These are phyloP conservation scores for Meles meles DNA, from an alignment of 2,113 vertebrate genomes.

Conservation along the genomic window DNA sequence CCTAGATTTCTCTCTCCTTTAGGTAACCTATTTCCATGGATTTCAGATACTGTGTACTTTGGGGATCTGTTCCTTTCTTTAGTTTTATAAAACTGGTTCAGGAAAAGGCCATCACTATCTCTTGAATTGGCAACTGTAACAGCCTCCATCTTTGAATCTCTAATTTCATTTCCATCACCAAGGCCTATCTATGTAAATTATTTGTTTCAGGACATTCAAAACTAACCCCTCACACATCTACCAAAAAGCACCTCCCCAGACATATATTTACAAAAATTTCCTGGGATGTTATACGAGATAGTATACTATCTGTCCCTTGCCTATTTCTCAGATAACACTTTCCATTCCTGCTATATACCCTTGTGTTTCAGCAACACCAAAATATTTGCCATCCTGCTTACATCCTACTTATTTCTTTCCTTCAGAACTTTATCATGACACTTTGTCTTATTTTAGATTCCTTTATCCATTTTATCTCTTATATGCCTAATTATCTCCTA, in stretches of 20 bases:
- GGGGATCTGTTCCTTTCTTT: background rate
- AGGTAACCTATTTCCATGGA: background rate
- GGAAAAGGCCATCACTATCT: background rate
- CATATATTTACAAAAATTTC: background rate
- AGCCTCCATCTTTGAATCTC: background rate
- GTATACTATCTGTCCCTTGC: background rate
- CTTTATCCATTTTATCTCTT: background rate
- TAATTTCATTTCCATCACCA: background rate
- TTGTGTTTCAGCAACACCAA: background rate
- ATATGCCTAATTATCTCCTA: background rate
- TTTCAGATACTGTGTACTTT: background rate
- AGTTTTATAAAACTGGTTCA: background rate
- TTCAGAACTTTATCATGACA: background rate
- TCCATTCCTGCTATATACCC: background rate
- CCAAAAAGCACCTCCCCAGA: background rate
- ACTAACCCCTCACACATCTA: background rate
- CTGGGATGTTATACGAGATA: background rate
- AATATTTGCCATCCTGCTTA: background rate
- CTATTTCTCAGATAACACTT: background rate
- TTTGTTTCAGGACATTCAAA: background rate
- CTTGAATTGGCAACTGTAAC: background rate
- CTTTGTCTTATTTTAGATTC: background rate
- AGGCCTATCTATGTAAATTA: background rate
- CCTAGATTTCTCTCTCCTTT: background rate
- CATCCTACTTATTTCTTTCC: background rate